Evolutionary conservation across 2,113 vertebrate species (phyloP).

Genomic region (Camelus dromedarius): DNA sequence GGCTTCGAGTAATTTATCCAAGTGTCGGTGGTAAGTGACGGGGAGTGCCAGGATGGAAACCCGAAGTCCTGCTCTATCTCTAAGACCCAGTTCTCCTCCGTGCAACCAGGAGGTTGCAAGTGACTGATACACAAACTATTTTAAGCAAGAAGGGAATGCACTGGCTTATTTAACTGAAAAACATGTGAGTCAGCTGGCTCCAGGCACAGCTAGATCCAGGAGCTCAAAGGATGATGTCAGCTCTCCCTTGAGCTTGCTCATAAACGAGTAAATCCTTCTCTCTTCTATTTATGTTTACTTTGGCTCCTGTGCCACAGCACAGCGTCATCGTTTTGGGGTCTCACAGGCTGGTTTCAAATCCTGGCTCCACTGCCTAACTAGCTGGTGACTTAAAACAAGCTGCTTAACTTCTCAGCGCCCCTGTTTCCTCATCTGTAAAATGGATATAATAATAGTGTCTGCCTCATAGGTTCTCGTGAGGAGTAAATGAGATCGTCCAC

Average conservation of each 20-base stretch:
- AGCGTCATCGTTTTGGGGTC: neutral
- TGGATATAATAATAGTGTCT: neutral
- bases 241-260: neutral
- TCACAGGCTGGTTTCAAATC: neutral
- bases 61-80: neutral
- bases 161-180: conserved; percentile 42
- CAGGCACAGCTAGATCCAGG: conserved; percentile 18
- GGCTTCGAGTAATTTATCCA: neutral
- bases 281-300: neutral
- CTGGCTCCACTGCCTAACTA: neutral
- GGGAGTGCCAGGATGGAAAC: neutral
- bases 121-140: conserved; percentile 16
- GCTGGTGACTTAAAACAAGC: neutral
- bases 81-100: neutral
- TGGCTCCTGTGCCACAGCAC: neutral
- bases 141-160: conserved; percentile 38
- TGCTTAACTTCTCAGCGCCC: neutral
- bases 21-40: neutral
- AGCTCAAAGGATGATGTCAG: neutral
- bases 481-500: neutral
- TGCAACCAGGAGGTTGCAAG: conserved; percentile 18
- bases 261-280: neutral
- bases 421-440: neutral
- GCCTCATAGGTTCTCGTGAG: neutral
- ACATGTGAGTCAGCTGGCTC: conserved; percentile 41